A percentile compares a stretch with the other conserved stretches of the same genome.
Evolutionary conservation across 1,140 invertebrate species (phyloP).

Genomic region (Drosophila nasuta): DNA sequence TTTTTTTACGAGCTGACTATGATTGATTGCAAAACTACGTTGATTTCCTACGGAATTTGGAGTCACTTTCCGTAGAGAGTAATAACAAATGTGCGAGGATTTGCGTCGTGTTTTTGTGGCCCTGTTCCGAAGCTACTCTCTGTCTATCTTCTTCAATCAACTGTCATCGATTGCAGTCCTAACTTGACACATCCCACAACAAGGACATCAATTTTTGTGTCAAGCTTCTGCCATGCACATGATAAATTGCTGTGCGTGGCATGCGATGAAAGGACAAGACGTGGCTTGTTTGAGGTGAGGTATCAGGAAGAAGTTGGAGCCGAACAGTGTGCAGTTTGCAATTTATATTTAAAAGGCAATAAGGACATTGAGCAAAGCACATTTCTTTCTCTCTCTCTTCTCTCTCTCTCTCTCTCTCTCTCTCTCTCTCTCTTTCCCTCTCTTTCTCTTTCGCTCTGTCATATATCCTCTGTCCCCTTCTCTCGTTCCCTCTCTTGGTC

Average conservation of each 20-base stretch:
- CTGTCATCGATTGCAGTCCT: conserved; percentile 55
- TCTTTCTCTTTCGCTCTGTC: not conserved
- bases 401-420: not conserved
- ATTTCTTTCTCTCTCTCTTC: not conserved
- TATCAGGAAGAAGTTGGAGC: not conserved
- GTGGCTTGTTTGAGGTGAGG: not conserved
- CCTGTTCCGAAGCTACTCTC: not conserved
- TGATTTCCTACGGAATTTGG: not conserved
- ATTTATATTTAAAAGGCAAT: conserved; percentile 62
- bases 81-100: conserved; percentile 1
- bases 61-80: not conserved
- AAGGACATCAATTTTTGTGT: conserved; percentile 55
- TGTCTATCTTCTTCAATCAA: conserved; percentile 27
- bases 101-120: not conserved
- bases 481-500: not conserved
- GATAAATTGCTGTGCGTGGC: conserved; percentile 71
- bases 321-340: conserved; percentile 54
- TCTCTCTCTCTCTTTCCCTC: not conserved
- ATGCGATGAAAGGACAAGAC: conserved; percentile 57
- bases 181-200: conserved; percentile 45
- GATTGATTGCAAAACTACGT: no score
- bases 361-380: conserved; percentile 10
- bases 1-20: no score
- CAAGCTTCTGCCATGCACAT: conserved; percentile 62
- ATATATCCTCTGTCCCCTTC: no score